Evolutionary conservation across 2,113 vertebrate species (phyloP), one percentile per base, ranked within the genome.

Genomic region (Clarias magur): DNA sequence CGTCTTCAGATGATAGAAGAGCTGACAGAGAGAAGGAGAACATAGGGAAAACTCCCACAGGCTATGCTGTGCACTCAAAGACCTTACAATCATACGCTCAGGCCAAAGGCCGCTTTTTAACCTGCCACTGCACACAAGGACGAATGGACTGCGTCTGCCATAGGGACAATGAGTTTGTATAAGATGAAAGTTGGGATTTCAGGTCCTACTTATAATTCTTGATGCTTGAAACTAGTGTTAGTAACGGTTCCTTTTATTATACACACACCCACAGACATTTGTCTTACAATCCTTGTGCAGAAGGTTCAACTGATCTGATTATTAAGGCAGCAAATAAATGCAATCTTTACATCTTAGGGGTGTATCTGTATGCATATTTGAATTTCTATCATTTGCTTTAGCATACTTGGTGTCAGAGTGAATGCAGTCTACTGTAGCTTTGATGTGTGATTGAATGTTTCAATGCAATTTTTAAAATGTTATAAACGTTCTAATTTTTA

Each of bases 1-100:
- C 12, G 53, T 75, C 86, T 84, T 80, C 67, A 67, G 75, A 88
- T 88, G 89, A 90, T 84, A 48, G 75, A 88, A 82, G 83, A 80
- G 89, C 84, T 88, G 87, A 60, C 78, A 67, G 27, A 42, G 16
- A 88, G n/a, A 84, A 38, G 57, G 57, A 72, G 78, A 65, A 67
- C 65, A 54, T 57, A 68, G 19, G 42, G 56, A 88, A 76, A 67
- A 68, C 27, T 67, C 62, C 85, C 78, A 56, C 60, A 80, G 85
- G 85, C 75, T 67, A 63, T 15, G 15, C 2, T 67, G 85, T 67
- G 59, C 21, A 27, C 48, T 87, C 53, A 63, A 78, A 87, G 86
- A 75, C 67, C 86, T 53, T 48, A 65, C 70, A 65, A 38, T 87
- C 65, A 27, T 17, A 86, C 27, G 56, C 48, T 21, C 70, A 38